Percentiles rank a stretch among this genome's conserved stretches.
These are phyloP conservation scores for Zosterops hypoxanthus DNA, from an alignment of 2,113 vertebrate species.

Conservation along the genomic window DNA sequence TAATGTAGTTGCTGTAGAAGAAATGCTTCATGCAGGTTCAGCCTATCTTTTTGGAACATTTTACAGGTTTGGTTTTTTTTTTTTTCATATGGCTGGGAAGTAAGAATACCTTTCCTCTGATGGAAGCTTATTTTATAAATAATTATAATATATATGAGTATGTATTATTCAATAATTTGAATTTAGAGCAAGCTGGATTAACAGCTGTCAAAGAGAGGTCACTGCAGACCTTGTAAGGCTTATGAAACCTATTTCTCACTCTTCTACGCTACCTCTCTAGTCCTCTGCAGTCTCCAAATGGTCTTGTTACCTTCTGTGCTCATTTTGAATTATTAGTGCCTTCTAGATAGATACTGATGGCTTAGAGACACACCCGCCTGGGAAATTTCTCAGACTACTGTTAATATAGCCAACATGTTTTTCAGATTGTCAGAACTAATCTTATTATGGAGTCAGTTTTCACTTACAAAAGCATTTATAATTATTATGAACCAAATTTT, in stretches of 20 bases:
- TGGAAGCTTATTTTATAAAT: not conserved
- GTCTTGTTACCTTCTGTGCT: not conserved
- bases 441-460: not conserved
- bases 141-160: not conserved
- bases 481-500: not conserved
- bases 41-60: not conserved
- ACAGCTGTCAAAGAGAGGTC: not conserved
- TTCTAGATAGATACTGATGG: not conserved
- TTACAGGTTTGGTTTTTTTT: not conserved
- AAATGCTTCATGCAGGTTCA: accelerated
- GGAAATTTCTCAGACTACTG: not conserved
- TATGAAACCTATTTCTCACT: not conserved
- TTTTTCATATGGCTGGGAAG: not conserved
- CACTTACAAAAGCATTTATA: not conserved
- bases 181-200: not conserved
- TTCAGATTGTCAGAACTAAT: not conserved
- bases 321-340: not conserved
- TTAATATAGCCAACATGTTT: not conserved
- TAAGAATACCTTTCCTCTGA: not conserved
- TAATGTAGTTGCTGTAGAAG: not conserved
- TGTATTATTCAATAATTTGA: not conserved
- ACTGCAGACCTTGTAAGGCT: not conserved
- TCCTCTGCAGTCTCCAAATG: not conserved
- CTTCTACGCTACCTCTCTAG: not conserved
- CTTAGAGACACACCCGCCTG: not conserved